phyloP scores from a whole-genome alignment of 2,113 vertebrate species.

The Lontra canadensis region DNA sequence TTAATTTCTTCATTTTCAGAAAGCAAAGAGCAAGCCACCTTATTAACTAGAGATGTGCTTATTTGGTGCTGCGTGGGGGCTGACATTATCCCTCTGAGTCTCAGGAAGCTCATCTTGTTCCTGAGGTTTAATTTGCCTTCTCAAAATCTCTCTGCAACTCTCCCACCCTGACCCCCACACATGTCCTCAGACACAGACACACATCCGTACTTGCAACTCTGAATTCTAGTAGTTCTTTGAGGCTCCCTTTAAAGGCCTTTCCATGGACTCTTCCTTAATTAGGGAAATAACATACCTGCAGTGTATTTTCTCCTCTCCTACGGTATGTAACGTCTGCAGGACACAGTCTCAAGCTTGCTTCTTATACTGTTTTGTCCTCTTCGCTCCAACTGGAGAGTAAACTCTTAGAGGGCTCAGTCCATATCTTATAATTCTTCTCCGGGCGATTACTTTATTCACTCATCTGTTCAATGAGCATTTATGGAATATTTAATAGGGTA shows the following conservation, averaged over 20 bases:
- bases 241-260: background rate
- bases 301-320: background rate
- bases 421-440: background rate
- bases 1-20: slow-evolving; percentile 72
- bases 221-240: background rate
- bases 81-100: slow-evolving; percentile 45
- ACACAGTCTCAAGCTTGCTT: slow-evolving; percentile 8
- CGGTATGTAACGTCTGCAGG: background rate
- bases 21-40: slow-evolving; percentile 55
- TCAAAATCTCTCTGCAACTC: slow-evolving; percentile 34
- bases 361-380: background rate
- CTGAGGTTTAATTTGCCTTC: slow-evolving; percentile 41
- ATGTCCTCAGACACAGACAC: background rate
- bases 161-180: background rate
- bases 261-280: background rate
- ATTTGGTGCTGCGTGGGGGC: background rate
- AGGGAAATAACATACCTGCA: background rate
- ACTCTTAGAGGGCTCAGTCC: background rate
- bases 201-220: background rate
- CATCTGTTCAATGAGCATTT: background rate
- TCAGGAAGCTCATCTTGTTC: slow-evolving; percentile 40
- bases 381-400: background rate
- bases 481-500: background rate
- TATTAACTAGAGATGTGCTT: slow-evolving; percentile 70
- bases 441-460: slow-evolving; percentile 1